Base-by-base conservation (phyloP, 2,888 invertebrate species). In the Suillia variegata region DNA sequence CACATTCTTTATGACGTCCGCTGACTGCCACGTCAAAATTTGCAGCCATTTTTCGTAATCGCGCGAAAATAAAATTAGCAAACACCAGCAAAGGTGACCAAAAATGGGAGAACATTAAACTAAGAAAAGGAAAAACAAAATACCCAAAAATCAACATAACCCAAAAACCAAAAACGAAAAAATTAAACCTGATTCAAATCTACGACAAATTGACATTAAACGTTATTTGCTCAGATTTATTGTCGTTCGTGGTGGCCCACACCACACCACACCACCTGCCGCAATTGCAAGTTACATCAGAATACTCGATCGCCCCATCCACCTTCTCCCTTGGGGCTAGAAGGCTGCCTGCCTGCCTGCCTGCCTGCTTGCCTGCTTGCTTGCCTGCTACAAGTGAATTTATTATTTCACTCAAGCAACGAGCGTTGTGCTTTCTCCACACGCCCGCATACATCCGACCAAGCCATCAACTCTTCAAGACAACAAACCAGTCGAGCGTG, bases 151-250 rank as follows among this genome's bases (percentile, higher is more conserved):
- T 8, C 10, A n/a, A 45, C 5, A 5, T 5, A 20, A 20, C 8
- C 18, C 18, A 5, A 20, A 18, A 18, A 18, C 10, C 45, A 45
- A 45, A 4, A 18, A 8, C 38, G 13, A 38, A 38, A n/a, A n/a
- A 12, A 13, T 38, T n/a, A 6, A 38, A 4, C 12, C 38, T 13
- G 38, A 38, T 38, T 5, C 50, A 61, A 61, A 75, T 75, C 76
- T 74, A 66, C 69, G 63, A 70, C 73, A 75, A 75, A 76, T 75
- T 71, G 76, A 71, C 73, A 76, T 76, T 76, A 75, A 75, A 75
- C 73, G 70, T 71, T 73, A 71, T 74, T 75, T 73, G 67, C 68
- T 68, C 69, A 71, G 74, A 75, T 76, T 76, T 75, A 75, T 75
- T 75, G 17, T 17, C n/a, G n/a, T n/a, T n/a, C n/a, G n/a, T n/a